These are phyloP conservation scores for Leucosticte australis DNA, from an alignment of 2,113 vertebrate genomes.

Conservation along the genomic window DNA sequence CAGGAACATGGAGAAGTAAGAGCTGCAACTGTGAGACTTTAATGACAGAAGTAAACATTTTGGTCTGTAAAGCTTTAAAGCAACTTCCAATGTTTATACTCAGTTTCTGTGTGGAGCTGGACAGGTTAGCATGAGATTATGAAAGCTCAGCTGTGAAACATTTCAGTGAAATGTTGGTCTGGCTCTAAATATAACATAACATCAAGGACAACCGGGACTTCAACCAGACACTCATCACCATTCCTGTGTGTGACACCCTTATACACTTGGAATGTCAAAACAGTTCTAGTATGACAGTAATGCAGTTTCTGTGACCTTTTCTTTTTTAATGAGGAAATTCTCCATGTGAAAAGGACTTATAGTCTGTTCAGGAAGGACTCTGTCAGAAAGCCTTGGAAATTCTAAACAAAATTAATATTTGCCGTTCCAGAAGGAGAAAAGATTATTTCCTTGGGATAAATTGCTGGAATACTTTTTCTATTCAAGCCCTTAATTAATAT, in stretches of 20 bases:
- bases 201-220: neutral
- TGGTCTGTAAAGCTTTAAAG: neutral
- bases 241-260: neutral
- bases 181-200: neutral
- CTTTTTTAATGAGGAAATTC: conserved; percentile 3
- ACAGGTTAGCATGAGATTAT: neutral
- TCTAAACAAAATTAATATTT: neutral
- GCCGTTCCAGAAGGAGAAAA: neutral
- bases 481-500: neutral
- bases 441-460: neutral
- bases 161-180: neutral
- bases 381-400: neutral
- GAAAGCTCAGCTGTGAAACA: neutral
- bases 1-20: neutral
- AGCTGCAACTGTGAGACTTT: neutral
- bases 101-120: neutral
- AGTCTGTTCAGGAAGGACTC: neutral
- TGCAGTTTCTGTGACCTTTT: conserved; percentile 37
- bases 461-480: neutral
- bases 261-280: neutral
- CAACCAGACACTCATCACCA: neutral
- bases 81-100: neutral
- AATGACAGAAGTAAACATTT: neutral
- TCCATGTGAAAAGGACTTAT: neutral
- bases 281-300: neutral